Base-by-base conservation (phyloP, 2,888 invertebrate genomes). In the Antheraea assamensis region DNA sequence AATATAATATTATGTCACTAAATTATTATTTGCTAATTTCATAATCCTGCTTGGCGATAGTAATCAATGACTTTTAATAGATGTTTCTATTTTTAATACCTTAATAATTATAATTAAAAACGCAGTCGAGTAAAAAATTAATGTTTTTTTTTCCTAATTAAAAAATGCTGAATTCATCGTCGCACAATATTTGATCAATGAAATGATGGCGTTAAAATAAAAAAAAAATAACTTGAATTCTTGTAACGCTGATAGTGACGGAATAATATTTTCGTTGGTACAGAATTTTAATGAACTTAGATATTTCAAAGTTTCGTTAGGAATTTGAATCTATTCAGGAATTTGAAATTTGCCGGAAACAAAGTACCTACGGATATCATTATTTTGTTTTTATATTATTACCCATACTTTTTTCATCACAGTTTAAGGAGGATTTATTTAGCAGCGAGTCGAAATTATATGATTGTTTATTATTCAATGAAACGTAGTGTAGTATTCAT, bases 221-320 rank as follows among this genome's bases (percentile, higher is more conserved):
- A 31, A 52, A 24, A 3, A 21, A 31, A 71, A 35, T n/a, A 35
- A 17, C 17, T 72, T n/a, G n/a, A 61, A 24, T 27, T 7, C 61
- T 27, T 64, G 27, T 72, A 17, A 66, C 61, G 47, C n/a, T 27
- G 42, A 70, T 58, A 71, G 42, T 70, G 61, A 70, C 42, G 70
- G 70, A 70, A 61, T 47, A 30, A 8, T 30, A 35, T 68, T 55
- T 35, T 73, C 71, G 73, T 71, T 73, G 47, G 21, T 21, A n/a
- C 71, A 71, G 71, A 73, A 73, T 73, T 73, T 73, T 73, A 73
- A 73, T 73, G 58, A 61, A 73, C 71, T 71, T 73, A 58, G 58
- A 58, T 2, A 58, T 70, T 42, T 47, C 58, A 15, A 73, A 73
- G 47, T 73, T 64, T 61, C 58, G n/a, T 58, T 5, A 31, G 58